A percentile compares a stretch with the other conserved stretches of the same genome.
phyloP scores from a whole-genome alignment of 2,888 invertebrate genomes.

The Azorinus chamasolen region DNA sequence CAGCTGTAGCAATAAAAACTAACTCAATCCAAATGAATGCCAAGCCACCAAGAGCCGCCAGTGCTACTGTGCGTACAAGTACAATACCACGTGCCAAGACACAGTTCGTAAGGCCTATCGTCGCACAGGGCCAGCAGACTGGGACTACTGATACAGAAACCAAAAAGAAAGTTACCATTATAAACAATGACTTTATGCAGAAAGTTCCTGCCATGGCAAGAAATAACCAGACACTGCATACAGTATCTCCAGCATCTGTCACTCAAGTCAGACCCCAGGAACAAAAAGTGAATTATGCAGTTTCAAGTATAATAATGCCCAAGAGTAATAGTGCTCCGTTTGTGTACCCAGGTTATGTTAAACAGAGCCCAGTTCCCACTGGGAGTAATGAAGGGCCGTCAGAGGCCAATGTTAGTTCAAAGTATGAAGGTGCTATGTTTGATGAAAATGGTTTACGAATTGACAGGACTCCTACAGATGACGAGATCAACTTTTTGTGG shows the following conservation, averaged over 20 bases:
- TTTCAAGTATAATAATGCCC: slow-evolving; percentile 59
- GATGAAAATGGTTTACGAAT: slow-evolving; percentile 80
- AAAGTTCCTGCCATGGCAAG: slow-evolving; percentile 67
- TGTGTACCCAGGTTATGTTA: slow-evolving; percentile 43
- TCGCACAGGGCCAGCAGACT: slow-evolving; percentile 37
- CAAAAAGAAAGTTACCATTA: slow-evolving; percentile 68
- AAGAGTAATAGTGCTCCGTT: slow-evolving; percentile 59
- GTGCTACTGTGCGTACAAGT: slow-evolving; percentile 69
- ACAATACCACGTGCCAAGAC: slow-evolving; percentile 63
- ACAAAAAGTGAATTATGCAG: slow-evolving; percentile 68
- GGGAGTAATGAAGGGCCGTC: slow-evolving; percentile 46
- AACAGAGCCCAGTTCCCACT: slow-evolving; percentile 36
- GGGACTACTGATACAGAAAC: slow-evolving; percentile 17
- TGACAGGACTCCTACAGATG: slow-evolving; percentile 85
- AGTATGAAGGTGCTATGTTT: slow-evolving; percentile 67
- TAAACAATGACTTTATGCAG: slow-evolving; percentile 76
- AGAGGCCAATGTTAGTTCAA: slow-evolving; percentile 44
- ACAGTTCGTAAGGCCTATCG: slow-evolving; percentile 76
- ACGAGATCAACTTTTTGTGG: slow-evolving; percentile 85
- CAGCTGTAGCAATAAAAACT: slow-evolving; percentile 68
- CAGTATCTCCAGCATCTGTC: slow-evolving; percentile 44
- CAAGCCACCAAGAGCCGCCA: slow-evolving; percentile 67
- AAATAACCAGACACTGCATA: slow-evolving; percentile 27
- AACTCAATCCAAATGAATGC: slow-evolving; percentile 31
- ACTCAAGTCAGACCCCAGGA: slow-evolving; percentile 44